Base-by-base conservation (phyloP, 2,113 vertebrate species). In the Coptodon bakossiorum region DNA sequence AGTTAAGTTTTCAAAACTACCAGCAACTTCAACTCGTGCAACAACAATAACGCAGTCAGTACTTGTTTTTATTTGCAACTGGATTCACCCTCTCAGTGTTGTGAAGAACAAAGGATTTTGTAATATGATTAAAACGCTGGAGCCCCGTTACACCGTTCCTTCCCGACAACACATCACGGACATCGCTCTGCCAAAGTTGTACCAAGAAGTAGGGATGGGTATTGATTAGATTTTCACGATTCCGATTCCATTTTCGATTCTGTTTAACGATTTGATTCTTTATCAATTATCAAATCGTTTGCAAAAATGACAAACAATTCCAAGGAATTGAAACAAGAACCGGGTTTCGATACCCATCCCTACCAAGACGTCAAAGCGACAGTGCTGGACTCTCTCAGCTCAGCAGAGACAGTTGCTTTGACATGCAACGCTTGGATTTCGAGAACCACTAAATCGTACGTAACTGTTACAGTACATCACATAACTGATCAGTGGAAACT, bases 361-460 rank as follows among this genome's bases (percentile, higher is more conserved):
- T 54, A 54, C 53, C 53, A 24, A 54, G n/a, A 54, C 22, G n/a
- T 54, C 53, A 11, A 22, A 22, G n/a, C 52, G 5, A 54, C 52
- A 22, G 52, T 54, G 19, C 19, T 22, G 19, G 52, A 53, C 19
- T 53, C 9, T 53, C 52, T 54, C n/a, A 54, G n/a, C 52, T 54
- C n/a, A 0, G 5, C n/a, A 12, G 52, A 22, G n/a, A 22, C 52
- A 54, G 52, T 22, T 54, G 9, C n/a, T 54, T 22, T 3, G n/a
- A 54, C n/a, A 54, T 22, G 52, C 9, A 0, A 54, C 2, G 9
- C 52, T 54, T 54, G 52, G 52, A 54, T 0, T 54, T 54, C 1
- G 1, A 54, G 5, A 54, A 0, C n/a, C 52, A 54, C 19, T 10
- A 9, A 22, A 53, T 53, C 2, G 2, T 11, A 53, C 5, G 0